These are phyloP conservation scores for Capitulum mitella DNA, from an alignment of 2,888 invertebrate species.

Conservation along the genomic window DNA sequence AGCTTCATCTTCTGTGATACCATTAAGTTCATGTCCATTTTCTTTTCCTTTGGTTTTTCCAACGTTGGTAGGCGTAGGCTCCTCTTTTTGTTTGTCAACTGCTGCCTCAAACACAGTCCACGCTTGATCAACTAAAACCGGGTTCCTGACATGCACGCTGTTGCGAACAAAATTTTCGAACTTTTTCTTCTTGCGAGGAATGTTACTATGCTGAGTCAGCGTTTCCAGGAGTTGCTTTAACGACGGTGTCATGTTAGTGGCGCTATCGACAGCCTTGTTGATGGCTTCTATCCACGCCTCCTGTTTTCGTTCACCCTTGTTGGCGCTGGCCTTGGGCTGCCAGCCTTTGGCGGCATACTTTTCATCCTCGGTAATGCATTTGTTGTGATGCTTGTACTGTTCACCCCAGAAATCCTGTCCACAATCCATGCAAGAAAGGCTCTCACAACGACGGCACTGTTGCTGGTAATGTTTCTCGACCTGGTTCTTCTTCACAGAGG, in stretches of 20 bases:
- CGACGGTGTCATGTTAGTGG: conserved; percentile 51
- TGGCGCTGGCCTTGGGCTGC: conserved; percentile 51
- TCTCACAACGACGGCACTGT: conserved; percentile 61
- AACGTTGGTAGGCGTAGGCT: conserved; percentile 21
- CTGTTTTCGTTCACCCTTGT: conserved; percentile 81
- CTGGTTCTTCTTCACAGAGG: conserved; percentile 79
- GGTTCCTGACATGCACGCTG: conserved; percentile 52
- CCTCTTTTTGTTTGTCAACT: conserved; percentile 27
- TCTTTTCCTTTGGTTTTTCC: too few relatives aligned
- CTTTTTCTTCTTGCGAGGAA: conserved; percentile 76
- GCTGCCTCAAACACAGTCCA: conserved; percentile 53
- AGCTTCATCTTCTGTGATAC: too few relatives aligned
- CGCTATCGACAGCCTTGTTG: conserved; percentile 48
- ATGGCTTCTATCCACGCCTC: conserved; percentile 71
- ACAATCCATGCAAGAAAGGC: conserved; percentile 87
- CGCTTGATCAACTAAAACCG: conserved; percentile 55
- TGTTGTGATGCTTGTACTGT: conserved; percentile 67
- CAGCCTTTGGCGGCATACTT: conserved; percentile 80
- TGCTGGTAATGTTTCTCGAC: conserved; percentile 73
- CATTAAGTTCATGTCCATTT: too few relatives aligned
- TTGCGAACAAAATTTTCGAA: conserved; percentile 52
- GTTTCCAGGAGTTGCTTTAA: conserved; percentile 58
- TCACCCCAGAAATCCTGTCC: conserved; percentile 75
- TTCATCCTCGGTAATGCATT: conserved; percentile 77
- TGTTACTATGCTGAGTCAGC: conserved; percentile 65